Conservation (phyloP, 2,888 invertebrate species). For the Ptilodon capucinus region DNA sequence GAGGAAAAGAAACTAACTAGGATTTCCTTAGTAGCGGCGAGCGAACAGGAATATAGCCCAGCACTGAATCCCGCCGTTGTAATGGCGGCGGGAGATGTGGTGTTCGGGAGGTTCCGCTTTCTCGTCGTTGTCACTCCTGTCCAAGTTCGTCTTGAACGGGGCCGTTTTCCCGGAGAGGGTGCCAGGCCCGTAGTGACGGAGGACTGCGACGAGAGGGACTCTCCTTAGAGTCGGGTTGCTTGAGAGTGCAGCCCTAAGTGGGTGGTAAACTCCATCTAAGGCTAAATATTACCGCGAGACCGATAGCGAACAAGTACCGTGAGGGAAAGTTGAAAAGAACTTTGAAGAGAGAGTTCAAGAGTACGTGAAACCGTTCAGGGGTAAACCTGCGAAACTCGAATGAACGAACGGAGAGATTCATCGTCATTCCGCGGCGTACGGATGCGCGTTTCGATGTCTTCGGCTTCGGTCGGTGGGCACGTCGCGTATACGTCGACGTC, state of each 20-base stretch:
- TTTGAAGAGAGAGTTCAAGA: slow-evolving; percentile 84
- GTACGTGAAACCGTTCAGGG: slow-evolving; percentile 78
- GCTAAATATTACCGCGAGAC: slow-evolving; percentile 85
- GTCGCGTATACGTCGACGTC: slow-evolving; percentile 40
- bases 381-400: slow-evolving; percentile 83
- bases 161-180: slow-evolving; percentile 77
- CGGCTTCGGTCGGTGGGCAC: slow-evolving; percentile 32
- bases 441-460: slow-evolving; percentile 22
- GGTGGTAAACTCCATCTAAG: slow-evolving; percentile 84
- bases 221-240: slow-evolving; percentile 79
- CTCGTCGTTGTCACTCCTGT: slow-evolving; percentile 49
- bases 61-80: slow-evolving; percentile 77
- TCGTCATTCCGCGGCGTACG: slow-evolving; percentile 45
- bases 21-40: slow-evolving; percentile 61
- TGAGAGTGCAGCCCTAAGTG: slow-evolving; percentile 84
- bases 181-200: slow-evolving; percentile 76
- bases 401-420: slow-evolving; percentile 70
- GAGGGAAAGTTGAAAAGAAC: slow-evolving; percentile 88
- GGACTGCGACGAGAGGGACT: slow-evolving; percentile 40
- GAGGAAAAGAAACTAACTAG: slow-evolving; percentile 85
- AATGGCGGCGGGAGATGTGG: slow-evolving; percentile 73
- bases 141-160: slow-evolving; percentile 77
- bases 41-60: slow-evolving; percentile 82
- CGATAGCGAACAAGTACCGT: slow-evolving; percentile 86
- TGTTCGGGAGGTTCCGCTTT: slow-evolving; percentile 73